These are phyloP conservation scores for Coreius guichenoti DNA, from an alignment of 2,797 vertebrate genomes.

Conservation along the genomic window DNA sequence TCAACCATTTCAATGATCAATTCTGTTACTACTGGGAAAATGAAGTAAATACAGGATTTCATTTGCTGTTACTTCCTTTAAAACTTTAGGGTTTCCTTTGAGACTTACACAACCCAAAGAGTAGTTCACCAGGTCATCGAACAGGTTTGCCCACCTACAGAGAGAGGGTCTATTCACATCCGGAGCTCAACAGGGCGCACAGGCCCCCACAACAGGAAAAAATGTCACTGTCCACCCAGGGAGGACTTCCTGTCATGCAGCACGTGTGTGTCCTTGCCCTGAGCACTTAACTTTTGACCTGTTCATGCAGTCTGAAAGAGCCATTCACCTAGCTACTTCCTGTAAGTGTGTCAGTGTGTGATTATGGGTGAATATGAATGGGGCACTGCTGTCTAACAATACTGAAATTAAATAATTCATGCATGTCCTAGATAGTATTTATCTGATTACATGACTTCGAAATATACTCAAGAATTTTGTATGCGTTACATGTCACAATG, in stretches of 20 bases:
- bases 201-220: constrained; percentile 52
- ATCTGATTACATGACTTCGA: neutral
- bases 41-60: neutral
- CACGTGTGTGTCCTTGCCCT: constrained; percentile 31
- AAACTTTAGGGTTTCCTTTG: neutral
- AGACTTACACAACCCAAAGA: constrained; percentile 3
- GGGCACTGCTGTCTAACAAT: neutral
- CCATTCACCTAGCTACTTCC: constrained; percentile 29
- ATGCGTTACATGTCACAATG: neutral
- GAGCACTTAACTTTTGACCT: constrained; percentile 30
- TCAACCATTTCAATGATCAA: neutral
- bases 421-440: neutral
- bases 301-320: constrained; percentile 16
- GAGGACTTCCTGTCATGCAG: constrained; percentile 54
- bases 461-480: neutral
- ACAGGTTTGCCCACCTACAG: constrained; percentile 44
- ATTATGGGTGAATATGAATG: too few relatives aligned
- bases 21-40: neutral
- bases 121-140: constrained; percentile 43
- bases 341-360: constrained; percentile 44
- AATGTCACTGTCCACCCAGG: constrained; percentile 40
- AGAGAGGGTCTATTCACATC: constrained; percentile 43
- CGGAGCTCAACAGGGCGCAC: constrained; percentile 26
- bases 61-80: constrained; percentile 20
- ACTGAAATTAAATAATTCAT: neutral